Base-by-base conservation (phyloP, 2,797 vertebrate genomes). In the Sardinella longiceps region DNA sequence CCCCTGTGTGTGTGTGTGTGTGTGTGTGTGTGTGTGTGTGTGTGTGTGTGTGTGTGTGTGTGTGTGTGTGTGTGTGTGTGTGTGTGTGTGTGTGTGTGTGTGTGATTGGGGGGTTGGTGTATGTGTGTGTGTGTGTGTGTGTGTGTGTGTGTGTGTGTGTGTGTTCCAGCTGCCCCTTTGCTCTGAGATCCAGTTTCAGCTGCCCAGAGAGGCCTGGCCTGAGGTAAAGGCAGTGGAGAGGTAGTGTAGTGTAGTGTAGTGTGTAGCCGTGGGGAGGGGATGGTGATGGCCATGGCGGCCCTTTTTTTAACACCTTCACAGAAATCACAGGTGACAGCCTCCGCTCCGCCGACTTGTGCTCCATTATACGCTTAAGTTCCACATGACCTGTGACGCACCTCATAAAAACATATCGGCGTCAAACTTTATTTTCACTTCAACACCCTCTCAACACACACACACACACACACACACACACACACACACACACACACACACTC, bases 141-240 rank as follows among this genome's bases (percentile, higher is more conserved):
- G 58, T 63, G 58, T 28, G 58, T 63, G 60, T 30, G 28, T 14
- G 60, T 30, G 86, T 25, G 23, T 39, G 37, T 48, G 81, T 83
- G 70, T 90, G 60, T 85, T 81, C 48, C 77, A 84, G 60, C 81
- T 86, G 83, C 82, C 81, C 84, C 39, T 15, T 50, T 80, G 53
- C 87, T 81, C 48, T 18, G 48, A 46, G 87, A 86, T 87, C 82
- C 63, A 82, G 80, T 88, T 86, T 87, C 87, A 82, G 20, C 39
- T 15, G 80, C 50, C 23, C 39, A 83, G 28, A n/a, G n/a, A n/a
- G n/a, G n/a, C n/a, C n/a, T n/a, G n/a, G 23, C 48, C 33, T 28
- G n/a, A 39, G 39, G 80, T 80, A 30, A 23, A 23, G 33, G 11
- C 5, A 82, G 43, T 45, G 43, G 66, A 63, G 85, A 46, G 50